phyloP scores from a whole-genome alignment of 2,888 invertebrate species.

The Hedya salicella region DNA sequence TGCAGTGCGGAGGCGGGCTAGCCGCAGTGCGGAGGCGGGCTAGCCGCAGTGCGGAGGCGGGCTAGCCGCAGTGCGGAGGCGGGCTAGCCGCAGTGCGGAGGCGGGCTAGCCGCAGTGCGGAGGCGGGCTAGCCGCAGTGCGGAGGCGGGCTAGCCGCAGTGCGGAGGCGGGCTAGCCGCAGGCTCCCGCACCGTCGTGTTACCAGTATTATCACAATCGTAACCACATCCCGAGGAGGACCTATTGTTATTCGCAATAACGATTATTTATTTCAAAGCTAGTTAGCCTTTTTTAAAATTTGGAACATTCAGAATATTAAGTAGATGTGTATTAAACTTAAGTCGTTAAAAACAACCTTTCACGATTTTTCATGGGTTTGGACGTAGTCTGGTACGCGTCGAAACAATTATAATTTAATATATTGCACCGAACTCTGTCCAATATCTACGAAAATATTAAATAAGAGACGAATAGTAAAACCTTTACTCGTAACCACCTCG shows the following conservation, averaged over 20 bases:
- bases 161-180: neutral
- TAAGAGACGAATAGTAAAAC: too few relatives aligned
- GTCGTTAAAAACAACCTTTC: too few relatives aligned
- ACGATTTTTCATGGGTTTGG: neutral
- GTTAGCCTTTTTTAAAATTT: neutral
- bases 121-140: neutral
- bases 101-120: neutral
- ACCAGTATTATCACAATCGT: conserved; percentile 40
- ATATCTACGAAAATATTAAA: too few relatives aligned
- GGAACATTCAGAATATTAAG: neutral
- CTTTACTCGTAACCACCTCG: too few relatives aligned
- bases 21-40: neutral
- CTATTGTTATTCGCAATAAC: neutral
- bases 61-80: neutral
- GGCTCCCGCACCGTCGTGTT: neutral
- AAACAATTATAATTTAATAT: neutral
- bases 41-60: neutral
- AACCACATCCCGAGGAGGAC: conserved; percentile 10
- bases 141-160: neutral
- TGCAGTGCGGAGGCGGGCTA: neutral
- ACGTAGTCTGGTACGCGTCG: neutral
- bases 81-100: neutral
- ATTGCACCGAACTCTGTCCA: neutral
- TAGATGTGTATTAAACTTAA: too few relatives aligned
- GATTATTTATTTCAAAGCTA: neutral